Percentiles rank a stretch among this genome's conserved stretches.
These are phyloP conservation scores for Oscheius onirici DNA, from an alignment of 2,888 invertebrate genomes.

Conservation along the genomic window DNA sequence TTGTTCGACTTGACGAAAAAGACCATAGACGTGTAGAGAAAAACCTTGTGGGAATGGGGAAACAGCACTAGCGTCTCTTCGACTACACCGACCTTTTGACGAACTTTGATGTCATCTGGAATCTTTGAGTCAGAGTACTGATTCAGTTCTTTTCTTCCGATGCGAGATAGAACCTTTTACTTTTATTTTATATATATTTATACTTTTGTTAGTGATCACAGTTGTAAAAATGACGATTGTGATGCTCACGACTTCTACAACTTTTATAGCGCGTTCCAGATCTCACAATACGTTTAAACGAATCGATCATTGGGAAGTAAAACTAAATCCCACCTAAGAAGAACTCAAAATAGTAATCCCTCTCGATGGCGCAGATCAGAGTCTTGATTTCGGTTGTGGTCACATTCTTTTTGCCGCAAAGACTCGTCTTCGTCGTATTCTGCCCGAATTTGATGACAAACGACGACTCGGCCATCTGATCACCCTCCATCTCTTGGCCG, in stretches of 20 bases:
- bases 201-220: too few relatives aligned
- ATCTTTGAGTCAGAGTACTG: neutral
- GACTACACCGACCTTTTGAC: slow-evolving; percentile 75
- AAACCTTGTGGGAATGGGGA: slow-evolving; percentile 75
- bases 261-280: too few relatives aligned
- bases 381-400: slow-evolving; percentile 72
- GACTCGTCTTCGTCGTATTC: slow-evolving; percentile 68
- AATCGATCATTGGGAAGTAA: too few relatives aligned
- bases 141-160: too few relatives aligned
- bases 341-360: slow-evolving; percentile 76
- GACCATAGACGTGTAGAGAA: slow-evolving; percentile 74
- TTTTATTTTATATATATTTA: too few relatives aligned
- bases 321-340: slow-evolving; percentile 74
- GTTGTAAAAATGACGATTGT: too few relatives aligned
- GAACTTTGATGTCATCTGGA: slow-evolving; percentile 75
- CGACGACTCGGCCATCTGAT: slow-evolving; percentile 75
- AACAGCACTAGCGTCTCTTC: slow-evolving; percentile 74
- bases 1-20: slow-evolving; percentile 75
- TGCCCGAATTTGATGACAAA: slow-evolving; percentile 73
- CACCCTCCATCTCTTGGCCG: slow-evolving; percentile 76
- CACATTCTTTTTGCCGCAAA: slow-evolving; percentile 72
- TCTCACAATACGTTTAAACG: too few relatives aligned
- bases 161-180: too few relatives aligned
- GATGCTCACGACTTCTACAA: too few relatives aligned
- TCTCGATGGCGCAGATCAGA: slow-evolving; percentile 74